Percentiles rank a stretch among this genome's conserved stretches.
These are phyloP conservation scores for Philereme vetulata DNA, from an alignment of 2,888 invertebrate species.

Conservation along the genomic window DNA sequence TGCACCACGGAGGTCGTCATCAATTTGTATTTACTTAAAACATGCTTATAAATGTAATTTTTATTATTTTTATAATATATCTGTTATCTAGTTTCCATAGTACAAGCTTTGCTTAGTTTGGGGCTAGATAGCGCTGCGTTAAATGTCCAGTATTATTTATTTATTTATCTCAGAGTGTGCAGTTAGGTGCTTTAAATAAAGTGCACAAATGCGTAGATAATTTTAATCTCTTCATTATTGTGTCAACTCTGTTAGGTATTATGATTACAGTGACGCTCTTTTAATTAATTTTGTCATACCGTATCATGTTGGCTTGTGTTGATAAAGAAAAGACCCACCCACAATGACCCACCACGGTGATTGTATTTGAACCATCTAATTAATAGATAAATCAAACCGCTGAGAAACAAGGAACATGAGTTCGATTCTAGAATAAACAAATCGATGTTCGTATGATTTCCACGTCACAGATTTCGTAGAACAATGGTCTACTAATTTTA, in stretches of 20 bases:
- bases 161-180: no score
- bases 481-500: slow-evolving; percentile 3
- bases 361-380: slow-evolving; percentile 11
- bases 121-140: no score
- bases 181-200: no score
- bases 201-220: neutral
- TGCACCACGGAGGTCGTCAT: no score
- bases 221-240: slow-evolving; percentile 6
- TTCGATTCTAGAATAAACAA: slow-evolving; percentile 14
- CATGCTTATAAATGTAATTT: no score
- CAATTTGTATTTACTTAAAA: no score
- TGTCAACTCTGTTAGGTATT: slow-evolving; percentile 5
- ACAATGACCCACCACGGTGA: slow-evolving; percentile 16
- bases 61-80: neutral
- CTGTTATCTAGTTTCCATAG: no score
- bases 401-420: slow-evolving; percentile 6
- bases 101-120: no score
- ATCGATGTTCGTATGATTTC: slow-evolving; percentile 12
- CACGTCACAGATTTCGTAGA: slow-evolving; percentile 11
- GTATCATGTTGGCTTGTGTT: slow-evolving; percentile 7
- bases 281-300: slow-evolving; percentile 19
- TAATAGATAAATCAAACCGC: slow-evolving; percentile 14
- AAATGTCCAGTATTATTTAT: no score
- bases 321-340: slow-evolving; percentile 18
- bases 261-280: neutral